A percentile compares a stretch with the other conserved stretches of the same genome.
These are phyloP conservation scores for Osmerus eperlanus DNA, from an alignment of 2,113 vertebrate genomes.

Conservation along the genomic window DNA sequence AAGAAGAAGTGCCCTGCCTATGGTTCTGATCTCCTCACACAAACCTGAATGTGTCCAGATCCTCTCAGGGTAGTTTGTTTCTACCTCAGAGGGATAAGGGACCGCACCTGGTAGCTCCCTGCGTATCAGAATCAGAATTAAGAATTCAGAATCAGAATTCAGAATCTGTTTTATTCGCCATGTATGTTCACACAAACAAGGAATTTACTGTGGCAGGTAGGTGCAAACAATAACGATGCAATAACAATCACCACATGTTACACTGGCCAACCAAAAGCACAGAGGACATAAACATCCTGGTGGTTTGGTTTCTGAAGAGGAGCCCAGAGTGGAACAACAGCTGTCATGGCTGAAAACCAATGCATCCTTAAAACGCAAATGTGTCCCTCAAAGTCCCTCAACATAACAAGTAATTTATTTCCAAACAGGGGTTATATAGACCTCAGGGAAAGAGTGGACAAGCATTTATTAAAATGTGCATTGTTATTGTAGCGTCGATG, in stretches of 20 bases:
- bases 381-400: constrained; percentile 35
- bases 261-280: constrained; percentile 24
- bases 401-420: constrained; percentile 37
- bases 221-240: no score
- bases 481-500: constrained; percentile 25
- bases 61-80: background rate
- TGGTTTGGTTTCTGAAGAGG: constrained; percentile 30
- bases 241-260: background rate
- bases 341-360: constrained; percentile 52
- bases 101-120: background rate
- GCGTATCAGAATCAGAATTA: background rate
- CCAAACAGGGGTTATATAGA: constrained; percentile 34
- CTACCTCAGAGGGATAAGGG: background rate
- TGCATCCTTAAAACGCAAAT: constrained; percentile 21
- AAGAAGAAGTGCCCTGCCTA: no score
- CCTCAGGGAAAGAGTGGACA: constrained; percentile 25
- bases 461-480: constrained; percentile 17
- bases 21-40: constrained; percentile 23
- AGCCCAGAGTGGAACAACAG: constrained; percentile 42
- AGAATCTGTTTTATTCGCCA: no score
- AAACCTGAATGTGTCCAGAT: constrained; percentile 37
- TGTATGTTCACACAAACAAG: no score
- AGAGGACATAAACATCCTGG: constrained; percentile 22
- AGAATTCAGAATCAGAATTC: no score
- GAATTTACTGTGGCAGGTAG: no score